Conservation (phyloP, 2,888 invertebrate species). For the Eupithecia centaureata region DNA sequence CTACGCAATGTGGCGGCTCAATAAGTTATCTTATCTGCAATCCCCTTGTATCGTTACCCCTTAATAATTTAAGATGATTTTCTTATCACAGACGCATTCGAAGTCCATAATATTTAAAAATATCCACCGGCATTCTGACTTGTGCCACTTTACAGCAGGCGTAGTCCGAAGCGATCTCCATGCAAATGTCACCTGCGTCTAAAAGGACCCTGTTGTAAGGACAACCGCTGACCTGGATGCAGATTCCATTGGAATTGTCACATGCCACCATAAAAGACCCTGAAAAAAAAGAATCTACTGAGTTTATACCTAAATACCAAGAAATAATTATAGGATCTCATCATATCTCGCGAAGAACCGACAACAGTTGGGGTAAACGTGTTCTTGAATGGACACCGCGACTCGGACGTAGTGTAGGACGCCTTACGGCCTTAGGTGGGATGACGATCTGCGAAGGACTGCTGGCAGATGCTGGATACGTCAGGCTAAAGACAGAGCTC, state of each 20-base stretch:
- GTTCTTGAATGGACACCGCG: neutral
- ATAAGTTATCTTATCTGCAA: neutral
- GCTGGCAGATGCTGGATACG: neutral
- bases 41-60: too few species aligned
- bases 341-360: neutral
- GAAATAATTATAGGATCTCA: neutral
- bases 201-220: constrained; percentile 46
- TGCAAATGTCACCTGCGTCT: constrained; percentile 44
- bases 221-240: constrained; percentile 51
- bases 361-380: neutral
- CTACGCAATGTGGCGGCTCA: neutral
- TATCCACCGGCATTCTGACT: constrained; percentile 46
- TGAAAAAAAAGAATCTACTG: constrained; percentile 33
- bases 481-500: neutral
- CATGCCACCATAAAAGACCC: constrained; percentile 43
- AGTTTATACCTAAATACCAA: neutral
- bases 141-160: constrained; percentile 54
- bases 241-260: constrained; percentile 47
- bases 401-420: neutral
- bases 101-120: constrained; percentile 38
- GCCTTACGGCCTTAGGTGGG: too few species aligned
- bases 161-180: constrained; percentile 36
- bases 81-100: neutral
- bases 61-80: neutral
- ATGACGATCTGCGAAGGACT: too few species aligned